A percentile compares a stretch with the other conserved stretches of the same genome.
Conservation (phyloP, 2,888 invertebrate genomes). For the Diabrotica balteata region DNA sequence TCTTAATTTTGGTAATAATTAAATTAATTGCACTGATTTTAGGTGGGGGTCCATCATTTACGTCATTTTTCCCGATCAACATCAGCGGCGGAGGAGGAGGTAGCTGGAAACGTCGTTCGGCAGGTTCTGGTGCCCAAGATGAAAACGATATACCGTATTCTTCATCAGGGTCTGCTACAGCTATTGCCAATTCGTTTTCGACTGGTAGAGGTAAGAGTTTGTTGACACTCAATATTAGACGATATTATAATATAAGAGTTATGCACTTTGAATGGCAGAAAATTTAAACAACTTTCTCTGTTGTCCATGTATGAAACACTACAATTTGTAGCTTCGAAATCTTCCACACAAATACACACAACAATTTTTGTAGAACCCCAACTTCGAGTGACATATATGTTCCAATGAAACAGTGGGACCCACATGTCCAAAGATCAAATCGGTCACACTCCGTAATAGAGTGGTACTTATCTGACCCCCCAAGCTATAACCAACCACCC, state of each 20-base stretch:
- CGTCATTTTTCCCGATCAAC: conserved; percentile 74
- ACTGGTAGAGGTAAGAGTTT: conserved; percentile 61
- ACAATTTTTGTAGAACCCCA: neutral
- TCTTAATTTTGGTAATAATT: too few species aligned
- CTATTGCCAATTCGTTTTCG: conserved; percentile 77
- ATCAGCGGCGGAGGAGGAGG: conserved; percentile 63
- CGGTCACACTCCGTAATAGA: too few species aligned
- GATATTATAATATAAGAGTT: neutral
- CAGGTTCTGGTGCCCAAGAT: conserved; percentile 48
- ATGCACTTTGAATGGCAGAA: neutral
- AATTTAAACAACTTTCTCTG: neutral
- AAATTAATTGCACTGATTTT: neutral
- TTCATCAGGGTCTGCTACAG: conserved; percentile 66
- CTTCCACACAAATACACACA: too few species aligned
- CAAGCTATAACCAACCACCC: too few species aligned
- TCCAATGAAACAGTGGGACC: too few species aligned
- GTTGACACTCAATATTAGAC: neutral
- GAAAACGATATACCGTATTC: conserved; percentile 48
- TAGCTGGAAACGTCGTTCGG: conserved; percentile 40
- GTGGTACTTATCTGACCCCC: too few species aligned
- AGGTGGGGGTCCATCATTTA: conserved; percentile 50
- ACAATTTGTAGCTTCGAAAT: too few species aligned
- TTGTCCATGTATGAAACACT: too few species aligned
- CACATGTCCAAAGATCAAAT: too few species aligned
- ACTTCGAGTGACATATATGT: too few species aligned